Conservation (phyloP, 2,113 vertebrate species). For the Chionis minor region DNA sequence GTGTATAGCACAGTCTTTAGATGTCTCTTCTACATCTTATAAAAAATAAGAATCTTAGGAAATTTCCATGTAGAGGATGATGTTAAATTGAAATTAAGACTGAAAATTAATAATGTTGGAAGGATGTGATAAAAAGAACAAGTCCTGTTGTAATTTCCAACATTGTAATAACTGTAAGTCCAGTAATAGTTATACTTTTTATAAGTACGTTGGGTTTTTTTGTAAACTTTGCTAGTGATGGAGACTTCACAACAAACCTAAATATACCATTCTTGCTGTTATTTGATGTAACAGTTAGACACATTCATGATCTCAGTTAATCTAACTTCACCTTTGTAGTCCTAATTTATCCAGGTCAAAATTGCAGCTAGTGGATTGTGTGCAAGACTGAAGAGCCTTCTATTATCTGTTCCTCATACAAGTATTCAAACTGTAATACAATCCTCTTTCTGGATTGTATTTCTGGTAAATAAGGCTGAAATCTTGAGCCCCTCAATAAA, state of each 20-base stretch:
- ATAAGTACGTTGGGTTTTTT: not conserved
- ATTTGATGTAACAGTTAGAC: not conserved
- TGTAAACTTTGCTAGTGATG: not conserved
- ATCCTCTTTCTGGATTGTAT: not conserved
- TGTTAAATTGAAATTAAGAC: not conserved
- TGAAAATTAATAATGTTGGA: not conserved
- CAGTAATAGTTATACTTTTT: not conserved
- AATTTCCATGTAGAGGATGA: not conserved
- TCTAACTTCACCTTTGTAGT: not conserved
- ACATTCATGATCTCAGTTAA: not conserved
- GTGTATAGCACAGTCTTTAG: not conserved
- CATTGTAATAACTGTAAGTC: not conserved
- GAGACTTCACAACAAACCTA: not conserved
- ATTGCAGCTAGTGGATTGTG: not conserved
- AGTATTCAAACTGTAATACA: not conserved
- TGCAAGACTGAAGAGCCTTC: not conserved
- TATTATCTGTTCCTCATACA: not conserved
- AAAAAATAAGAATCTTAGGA: not conserved
- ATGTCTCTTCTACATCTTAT: not conserved
- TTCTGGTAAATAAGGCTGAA: not conserved
- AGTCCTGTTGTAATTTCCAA: not conserved
- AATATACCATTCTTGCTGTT: fast-evolving
- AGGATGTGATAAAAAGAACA: not conserved
- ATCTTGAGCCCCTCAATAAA: not conserved
- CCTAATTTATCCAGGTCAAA: not conserved